phyloP scores from a whole-genome alignment of 2,113 vertebrate species.

The Physeter macrocephalus region DNA sequence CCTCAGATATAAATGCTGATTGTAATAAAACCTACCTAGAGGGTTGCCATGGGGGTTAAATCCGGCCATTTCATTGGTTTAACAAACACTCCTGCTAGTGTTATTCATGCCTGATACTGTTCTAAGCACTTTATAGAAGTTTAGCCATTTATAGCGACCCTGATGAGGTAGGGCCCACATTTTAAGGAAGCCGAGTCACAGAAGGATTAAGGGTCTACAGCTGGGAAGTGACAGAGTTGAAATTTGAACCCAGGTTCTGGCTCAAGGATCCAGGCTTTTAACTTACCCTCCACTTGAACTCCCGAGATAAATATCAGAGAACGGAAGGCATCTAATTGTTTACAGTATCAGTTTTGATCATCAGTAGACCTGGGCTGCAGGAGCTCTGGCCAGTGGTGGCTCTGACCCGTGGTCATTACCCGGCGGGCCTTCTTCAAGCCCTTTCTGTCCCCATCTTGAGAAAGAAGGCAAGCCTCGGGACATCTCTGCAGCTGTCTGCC shows the following conservation, averaged over 20 bases:
- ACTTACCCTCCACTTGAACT: rapidly evolving
- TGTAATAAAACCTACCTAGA: neutral
- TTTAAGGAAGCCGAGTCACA: neutral
- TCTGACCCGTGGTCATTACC: neutral
- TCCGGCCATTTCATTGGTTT: neutral
- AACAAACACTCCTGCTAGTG: too few species aligned
- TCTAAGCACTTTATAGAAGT: too few species aligned
- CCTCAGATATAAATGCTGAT: neutral
- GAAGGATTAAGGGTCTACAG: too few species aligned
- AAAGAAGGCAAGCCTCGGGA: neutral
- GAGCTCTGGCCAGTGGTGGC: neutral
- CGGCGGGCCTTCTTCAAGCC: neutral
- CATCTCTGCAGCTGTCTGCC: too few species aligned
- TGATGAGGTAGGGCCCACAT: neutral
- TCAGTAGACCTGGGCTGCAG: neutral
- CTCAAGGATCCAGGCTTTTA: neutral
- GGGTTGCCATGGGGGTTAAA: neutral
- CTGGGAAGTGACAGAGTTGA: neutral
- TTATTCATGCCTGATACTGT: too few species aligned
- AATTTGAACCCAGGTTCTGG: neutral
- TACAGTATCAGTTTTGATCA: rapidly evolving
- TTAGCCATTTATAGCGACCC: neutral
- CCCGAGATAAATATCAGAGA: rapidly evolving
- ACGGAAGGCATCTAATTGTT: neutral
- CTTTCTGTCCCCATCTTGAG: neutral